Conservation (phyloP, 2,113 vertebrate genomes). For the Centropristis striata region DNA sequence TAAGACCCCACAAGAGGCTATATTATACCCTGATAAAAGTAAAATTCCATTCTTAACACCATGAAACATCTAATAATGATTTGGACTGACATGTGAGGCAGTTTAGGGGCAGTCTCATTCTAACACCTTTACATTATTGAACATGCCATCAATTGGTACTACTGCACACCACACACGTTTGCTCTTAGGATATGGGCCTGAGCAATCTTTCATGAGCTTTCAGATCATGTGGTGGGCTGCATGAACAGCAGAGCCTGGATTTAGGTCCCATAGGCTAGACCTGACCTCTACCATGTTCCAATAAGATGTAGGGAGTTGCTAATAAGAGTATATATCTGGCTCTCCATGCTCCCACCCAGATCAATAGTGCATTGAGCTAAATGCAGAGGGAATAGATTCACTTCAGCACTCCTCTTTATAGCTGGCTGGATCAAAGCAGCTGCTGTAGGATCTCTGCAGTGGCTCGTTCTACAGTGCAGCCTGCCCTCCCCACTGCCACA, state of each 20-base stretch:
- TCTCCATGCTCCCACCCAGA: constrained; percentile 71
- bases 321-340: constrained; percentile 84
- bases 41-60: too few relatives aligned
- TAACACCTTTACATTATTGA: constrained; percentile 24
- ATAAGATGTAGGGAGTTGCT: constrained; percentile 79
- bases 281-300: constrained; percentile 70
- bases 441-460: constrained; percentile 48
- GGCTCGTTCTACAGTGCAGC: constrained; percentile 5
- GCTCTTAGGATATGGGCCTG: not conserved
- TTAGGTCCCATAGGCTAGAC: constrained; percentile 15
- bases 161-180: not conserved
- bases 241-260: constrained; percentile 39
- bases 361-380: constrained; percentile 86
- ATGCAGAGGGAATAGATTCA: constrained; percentile 73
- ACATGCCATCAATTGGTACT: constrained; percentile 31
- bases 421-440: constrained; percentile 52
- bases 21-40: too few relatives aligned
- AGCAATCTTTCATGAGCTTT: constrained; percentile 39
- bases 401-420: constrained; percentile 73
- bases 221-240: constrained; percentile 32
- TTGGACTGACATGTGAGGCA: not conserved
- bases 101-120: constrained; percentile 9
- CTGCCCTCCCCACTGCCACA: not conserved
- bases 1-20: too few relatives aligned
- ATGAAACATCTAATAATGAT: not conserved